Conservation (phyloP, 2,797 vertebrate species). For the Danio tinwini region DNA sequence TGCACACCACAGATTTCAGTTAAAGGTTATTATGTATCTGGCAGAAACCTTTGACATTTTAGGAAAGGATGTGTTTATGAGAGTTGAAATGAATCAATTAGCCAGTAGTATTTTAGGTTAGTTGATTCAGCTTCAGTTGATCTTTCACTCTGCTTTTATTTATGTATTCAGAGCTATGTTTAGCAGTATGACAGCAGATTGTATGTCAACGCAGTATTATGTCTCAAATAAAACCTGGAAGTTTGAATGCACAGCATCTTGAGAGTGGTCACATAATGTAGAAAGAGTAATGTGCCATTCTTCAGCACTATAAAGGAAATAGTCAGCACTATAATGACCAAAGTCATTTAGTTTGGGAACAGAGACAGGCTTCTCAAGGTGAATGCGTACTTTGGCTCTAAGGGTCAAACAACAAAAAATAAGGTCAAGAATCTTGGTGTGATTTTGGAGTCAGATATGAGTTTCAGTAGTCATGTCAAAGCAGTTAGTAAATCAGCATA, state of each 20-base stretch:
- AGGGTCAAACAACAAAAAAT: too few relatives aligned
- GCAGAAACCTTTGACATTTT: not conserved
- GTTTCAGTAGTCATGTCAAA: too few relatives aligned
- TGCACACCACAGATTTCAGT: not conserved
- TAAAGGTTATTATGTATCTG: not conserved
- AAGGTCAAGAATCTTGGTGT: too few relatives aligned
- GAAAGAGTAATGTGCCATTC: not conserved
- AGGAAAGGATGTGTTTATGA: not conserved
- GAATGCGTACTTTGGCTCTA: too few relatives aligned
- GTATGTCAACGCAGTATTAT: not conserved
- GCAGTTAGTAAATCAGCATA: too few relatives aligned
- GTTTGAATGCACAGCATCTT: not conserved
- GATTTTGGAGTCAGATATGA: too few relatives aligned
- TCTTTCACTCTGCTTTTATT: not conserved
- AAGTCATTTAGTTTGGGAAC: too few relatives aligned
- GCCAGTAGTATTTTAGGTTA: not conserved
- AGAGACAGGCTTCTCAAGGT: too few relatives aligned
- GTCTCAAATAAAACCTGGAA: not conserved
- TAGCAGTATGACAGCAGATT: not conserved
- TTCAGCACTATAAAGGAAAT: not conserved
- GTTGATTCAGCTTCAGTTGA: slow-evolving; percentile 2
- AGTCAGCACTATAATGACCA: too few relatives aligned
- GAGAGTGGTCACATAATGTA: not conserved
- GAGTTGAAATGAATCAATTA: not conserved
- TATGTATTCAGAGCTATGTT: not conserved